Conservation (phyloP, 92 coral and sea anemone species). For the Epizoanthus rinbou region DNA sequence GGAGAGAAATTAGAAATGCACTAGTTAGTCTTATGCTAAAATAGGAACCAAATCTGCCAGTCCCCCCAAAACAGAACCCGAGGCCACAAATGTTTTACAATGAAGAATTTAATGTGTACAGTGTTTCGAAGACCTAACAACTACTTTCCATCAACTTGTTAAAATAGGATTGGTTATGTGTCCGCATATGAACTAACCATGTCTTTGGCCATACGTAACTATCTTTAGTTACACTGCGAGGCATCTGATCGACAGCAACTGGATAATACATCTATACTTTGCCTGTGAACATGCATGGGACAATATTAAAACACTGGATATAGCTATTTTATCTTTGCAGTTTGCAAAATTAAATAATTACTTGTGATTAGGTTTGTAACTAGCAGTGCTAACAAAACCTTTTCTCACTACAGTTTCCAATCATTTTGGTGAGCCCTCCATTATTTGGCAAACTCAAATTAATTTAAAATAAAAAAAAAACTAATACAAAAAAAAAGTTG, state of each 20-base stretch:
- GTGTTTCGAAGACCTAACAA: slow-evolving; percentile 32
- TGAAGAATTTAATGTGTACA: slow-evolving; percentile 30
- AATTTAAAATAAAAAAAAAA: background rate
- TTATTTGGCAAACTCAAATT: background rate
- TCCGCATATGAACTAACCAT: slow-evolving; percentile 35
- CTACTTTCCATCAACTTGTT: slow-evolving; percentile 33
- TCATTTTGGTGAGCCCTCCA: background rate
- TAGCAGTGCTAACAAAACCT: background rate
- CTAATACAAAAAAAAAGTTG: background rate
- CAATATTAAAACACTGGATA: background rate
- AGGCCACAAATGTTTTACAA: slow-evolving; percentile 18
- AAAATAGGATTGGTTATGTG: slow-evolving; percentile 24
- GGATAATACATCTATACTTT: background rate
- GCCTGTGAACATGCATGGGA: slow-evolving; percentile 32
- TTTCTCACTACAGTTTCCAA: background rate
- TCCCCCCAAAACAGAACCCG: background rate
- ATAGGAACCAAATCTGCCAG: background rate
- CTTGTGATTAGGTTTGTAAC: background rate
- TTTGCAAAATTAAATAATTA: background rate
- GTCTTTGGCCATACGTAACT: slow-evolving; percentile 45
- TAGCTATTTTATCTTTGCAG: background rate
- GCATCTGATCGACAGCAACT: slow-evolving; percentile 15
- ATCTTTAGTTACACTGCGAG: slow-evolving; percentile 31
- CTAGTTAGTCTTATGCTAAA: too few species aligned
- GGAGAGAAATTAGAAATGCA: too few species aligned